Base-by-base conservation (phyloP, 2,888 invertebrate species). In the Nysson spinosus region DNA sequence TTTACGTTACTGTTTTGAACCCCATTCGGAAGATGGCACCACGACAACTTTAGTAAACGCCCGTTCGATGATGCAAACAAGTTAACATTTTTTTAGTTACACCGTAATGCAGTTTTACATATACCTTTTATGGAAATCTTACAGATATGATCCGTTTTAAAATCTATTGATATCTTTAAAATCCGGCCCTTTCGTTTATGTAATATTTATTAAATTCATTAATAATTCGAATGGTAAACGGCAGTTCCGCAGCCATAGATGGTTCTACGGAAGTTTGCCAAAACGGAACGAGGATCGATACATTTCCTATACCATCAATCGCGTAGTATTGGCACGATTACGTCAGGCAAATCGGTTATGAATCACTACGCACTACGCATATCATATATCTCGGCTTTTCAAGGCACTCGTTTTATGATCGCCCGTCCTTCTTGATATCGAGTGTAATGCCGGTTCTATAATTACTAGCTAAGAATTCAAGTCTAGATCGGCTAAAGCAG, bases 331-430 rank as follows among this genome's bases (percentile, higher is more conserved):
- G 57, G 24, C 39, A 30, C 30, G 60, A 55, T 79, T 69, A 79
- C 70, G 69, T 79, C 72, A 79, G 55, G 43, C 28, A 56, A 64
- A 78, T 79, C 68, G 68, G 24, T 52, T 67, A 78, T 76, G 74
- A 81, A 78, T 81, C 79, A 78, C 63, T 72, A 75, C 49, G 61
- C 57, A 47, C 44, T 26, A 19, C 51, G 35, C 57, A 66, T 76
- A 75, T 79, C 67, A 46, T 71, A 69, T 75, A 73, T 69, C 72
- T 65, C 42, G 60, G 57, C 54, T 72, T 66, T 78, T 72, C 77
- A 78, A 78, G 79, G 70, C 61, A 72, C 51, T 43, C 44, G 35
- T 61, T 63, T 58, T 55, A 49, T 39, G 51, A 69, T 40, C 39
- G 42, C 16, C 20, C 24, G 28, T 11, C 12, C 26, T 35, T 6